Base-by-base conservation (phyloP, 2,888 invertebrate genomes). In the Malacosoma neustria region DNA sequence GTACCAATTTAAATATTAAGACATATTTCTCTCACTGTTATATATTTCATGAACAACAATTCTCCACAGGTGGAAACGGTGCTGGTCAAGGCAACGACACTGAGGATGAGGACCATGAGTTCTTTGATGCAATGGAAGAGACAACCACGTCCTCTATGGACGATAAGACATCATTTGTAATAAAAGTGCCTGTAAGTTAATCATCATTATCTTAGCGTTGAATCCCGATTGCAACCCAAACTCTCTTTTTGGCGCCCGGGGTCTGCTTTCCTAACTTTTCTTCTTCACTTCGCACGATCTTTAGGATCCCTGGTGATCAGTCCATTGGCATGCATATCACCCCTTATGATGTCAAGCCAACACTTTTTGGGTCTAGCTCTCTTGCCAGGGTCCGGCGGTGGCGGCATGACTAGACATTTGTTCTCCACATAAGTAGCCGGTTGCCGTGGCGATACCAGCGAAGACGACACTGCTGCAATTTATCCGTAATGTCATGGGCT, bases 61-160 rank as follows among this genome's bases (percentile, higher is more conserved):
- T n/a, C n/a, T n/a, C n/a, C n/a, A n/a, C 62, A 86, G 87, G 85
- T 9, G 85, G 87, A 9, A 84, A 72, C 59, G 87, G 89, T 37
- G 46, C 87, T 41, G 67, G 87, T 48, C 56, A 87, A 72, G 72
- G 76, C 39, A 79, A 82, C 59, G 85, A 85, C 13, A 81, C 84
- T 40, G 90, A 91, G 68, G 93, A 93, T 70, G 93, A 92, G 57
- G 92, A 93, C 54, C 91, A 90, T 66, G 92, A 92, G 59, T 92
- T 92, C 72, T 93, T 91, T 58, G 92, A 92, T 67, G 89, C 89
- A 5, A 80, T 89, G 72, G 89, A 89, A 68, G 88, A 85, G 56
- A 81, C 76, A 29, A 72, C 69, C 46, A 59, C 75, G 56, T 66
- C 74, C 50, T 70, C 57, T 54, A 80, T 69, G 69, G 82, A 76